Conservation (phyloP, 2,113 vertebrate genomes). For the Laticauda laticaudata region DNA sequence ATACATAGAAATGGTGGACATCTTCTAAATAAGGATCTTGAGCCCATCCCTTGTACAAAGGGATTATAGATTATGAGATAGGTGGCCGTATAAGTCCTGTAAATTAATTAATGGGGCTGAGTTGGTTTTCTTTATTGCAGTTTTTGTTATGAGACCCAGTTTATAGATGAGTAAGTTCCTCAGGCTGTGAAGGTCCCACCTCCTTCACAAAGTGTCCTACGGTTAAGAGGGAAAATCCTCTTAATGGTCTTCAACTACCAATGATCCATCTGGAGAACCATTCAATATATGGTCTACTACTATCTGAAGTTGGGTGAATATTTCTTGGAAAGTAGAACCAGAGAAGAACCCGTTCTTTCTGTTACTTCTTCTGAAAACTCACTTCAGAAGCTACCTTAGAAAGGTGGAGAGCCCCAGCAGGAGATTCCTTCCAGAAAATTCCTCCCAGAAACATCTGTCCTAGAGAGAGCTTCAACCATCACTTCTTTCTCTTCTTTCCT, state of each 20-base stretch:
- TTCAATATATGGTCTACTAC: neutral
- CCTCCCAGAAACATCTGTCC: fast-evolving
- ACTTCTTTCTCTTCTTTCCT: fast-evolving
- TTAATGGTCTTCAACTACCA: neutral
- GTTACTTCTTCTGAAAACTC: neutral
- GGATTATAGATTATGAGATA: neutral
- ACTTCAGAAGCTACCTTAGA: neutral
- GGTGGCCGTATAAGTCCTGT: neutral
- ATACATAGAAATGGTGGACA: neutral
- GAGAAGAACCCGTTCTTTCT: neutral
- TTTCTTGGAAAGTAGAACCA: neutral
- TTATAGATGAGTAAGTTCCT: neutral
- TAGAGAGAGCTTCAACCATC: neutral
- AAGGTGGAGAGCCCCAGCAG: neutral
- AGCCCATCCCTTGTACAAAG: neutral
- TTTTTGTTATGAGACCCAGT: neutral
- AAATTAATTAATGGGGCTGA: neutral
- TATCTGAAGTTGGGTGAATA: neutral
- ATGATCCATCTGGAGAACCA: neutral
- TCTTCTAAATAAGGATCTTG: neutral
- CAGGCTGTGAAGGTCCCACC: neutral
- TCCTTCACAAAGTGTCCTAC: neutral
- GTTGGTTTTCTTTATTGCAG: neutral
- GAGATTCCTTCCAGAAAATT: neutral
- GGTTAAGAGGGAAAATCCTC: neutral